phyloP scores from a whole-genome alignment of 2,888 invertebrate genomes.

The Conchocele bisecta region DNA sequence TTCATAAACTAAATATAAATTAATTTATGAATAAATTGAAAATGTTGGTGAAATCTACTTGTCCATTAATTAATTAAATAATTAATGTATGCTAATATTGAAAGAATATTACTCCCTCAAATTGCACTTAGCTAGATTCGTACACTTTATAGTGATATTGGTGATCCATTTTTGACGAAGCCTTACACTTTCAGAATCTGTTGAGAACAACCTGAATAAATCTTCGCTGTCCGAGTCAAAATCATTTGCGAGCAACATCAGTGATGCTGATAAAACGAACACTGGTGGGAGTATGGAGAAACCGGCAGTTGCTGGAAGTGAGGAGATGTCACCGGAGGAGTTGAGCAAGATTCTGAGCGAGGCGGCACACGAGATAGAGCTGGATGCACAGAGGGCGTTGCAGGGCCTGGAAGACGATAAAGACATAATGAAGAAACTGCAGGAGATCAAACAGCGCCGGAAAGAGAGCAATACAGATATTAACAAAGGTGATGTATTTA shows the following conservation, averaged over 20 bases:
- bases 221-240: conserved; percentile 55
- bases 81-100: too few species aligned
- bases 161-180: too few species aligned
- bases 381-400: conserved; percentile 75
- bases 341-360: conserved; percentile 70
- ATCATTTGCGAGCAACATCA: conserved; percentile 63
- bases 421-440: conserved; percentile 74
- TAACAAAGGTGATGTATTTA: conserved; percentile 43
- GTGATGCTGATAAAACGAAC: not conserved
- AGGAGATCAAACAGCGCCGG: conserved; percentile 81
- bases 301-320: conserved; percentile 27
- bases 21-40: too few species aligned
- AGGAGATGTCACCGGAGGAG: conserved; percentile 67
- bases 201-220: conserved; percentile 69
- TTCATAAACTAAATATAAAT: too few species aligned
- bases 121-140: too few species aligned
- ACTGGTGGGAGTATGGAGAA: not conserved
- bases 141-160: too few species aligned
- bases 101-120: too few species aligned
- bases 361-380: conserved; percentile 72
- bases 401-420: conserved; percentile 75
- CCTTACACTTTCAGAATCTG: conserved; percentile 17
- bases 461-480: conserved; percentile 58
- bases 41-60: too few species aligned
- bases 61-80: too few species aligned